Conservation (phyloP, 2,888 invertebrate species). For the Sinohyriopsis cumingii region DNA sequence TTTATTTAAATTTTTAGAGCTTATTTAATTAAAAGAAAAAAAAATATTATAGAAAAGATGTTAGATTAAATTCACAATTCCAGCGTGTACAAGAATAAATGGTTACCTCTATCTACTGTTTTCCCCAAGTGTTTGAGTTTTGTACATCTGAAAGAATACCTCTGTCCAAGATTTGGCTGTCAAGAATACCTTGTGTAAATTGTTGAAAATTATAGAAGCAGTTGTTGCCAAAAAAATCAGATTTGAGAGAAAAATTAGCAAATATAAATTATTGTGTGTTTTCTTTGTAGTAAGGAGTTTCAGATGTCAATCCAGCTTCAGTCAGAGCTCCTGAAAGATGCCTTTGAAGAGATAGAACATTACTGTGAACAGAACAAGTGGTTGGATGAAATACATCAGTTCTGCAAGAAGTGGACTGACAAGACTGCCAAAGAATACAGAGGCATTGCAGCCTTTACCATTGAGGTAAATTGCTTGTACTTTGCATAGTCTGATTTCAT, state of each 20-base stretch:
- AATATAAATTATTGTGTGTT: neutral
- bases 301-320: slow-evolving; percentile 52
- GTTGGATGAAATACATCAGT: slow-evolving; percentile 66
- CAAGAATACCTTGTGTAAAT: too few species aligned
- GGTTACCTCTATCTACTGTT: too few species aligned
- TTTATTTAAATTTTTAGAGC: too few species aligned
- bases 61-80: too few species aligned
- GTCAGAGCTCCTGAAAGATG: slow-evolving; percentile 47
- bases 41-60: too few species aligned
- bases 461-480: slow-evolving; percentile 57
- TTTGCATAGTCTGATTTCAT: neutral
- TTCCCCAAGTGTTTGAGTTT: too few species aligned
- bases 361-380: slow-evolving; percentile 66
- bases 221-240: neutral
- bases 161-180: too few species aligned
- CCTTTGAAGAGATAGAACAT: slow-evolving; percentile 63
- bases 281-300: slow-evolving; percentile 53
- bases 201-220: neutral
- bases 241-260: neutral
- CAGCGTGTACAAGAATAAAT: too few species aligned
- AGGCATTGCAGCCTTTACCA: slow-evolving; percentile 66
- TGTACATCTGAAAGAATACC: too few species aligned
- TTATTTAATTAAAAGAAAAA: too few species aligned
- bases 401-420: slow-evolving; percentile 64
- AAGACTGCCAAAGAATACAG: slow-evolving; percentile 59